Percentiles rank a stretch among this genome's conserved stretches.
Conservation (phyloP, 2,113 vertebrate species). For the Python bivittatus region DNA sequence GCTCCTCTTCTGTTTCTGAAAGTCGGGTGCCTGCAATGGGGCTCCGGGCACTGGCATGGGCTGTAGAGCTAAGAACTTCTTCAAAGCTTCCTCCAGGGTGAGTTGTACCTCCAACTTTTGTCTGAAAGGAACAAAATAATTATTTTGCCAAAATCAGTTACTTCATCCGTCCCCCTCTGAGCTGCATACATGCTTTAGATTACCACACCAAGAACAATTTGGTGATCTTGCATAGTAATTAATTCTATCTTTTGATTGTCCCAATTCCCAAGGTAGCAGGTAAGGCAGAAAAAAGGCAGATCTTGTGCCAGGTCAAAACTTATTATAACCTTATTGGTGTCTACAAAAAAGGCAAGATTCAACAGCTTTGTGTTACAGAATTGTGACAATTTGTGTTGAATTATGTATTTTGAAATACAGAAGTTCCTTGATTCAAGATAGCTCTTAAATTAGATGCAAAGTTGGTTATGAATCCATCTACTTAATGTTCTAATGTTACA, state of each 20-base stretch:
- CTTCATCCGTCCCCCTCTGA: not conserved
- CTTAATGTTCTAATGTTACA: not conserved
- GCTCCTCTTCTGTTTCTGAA: conserved; percentile 73
- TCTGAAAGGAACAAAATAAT: conserved; percentile 72
- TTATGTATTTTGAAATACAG: not conserved
- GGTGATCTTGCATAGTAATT: conserved; percentile 41
- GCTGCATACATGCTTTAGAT: conserved; percentile 32
- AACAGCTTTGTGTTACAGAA: not conserved
- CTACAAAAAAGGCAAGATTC: not conserved
- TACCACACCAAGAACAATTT: conserved; percentile 46
- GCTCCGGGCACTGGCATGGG: conserved; percentile 88
- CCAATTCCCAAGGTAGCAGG: conserved; percentile 8
- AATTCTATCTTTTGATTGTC: conserved; percentile 26
- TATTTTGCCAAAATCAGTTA: not conserved
- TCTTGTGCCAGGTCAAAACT: not conserved
- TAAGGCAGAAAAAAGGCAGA: not conserved
- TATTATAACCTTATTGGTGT: not conserved
- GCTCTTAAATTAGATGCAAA: not conserved
- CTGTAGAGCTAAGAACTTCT: conserved; percentile 93
- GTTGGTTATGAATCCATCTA: not conserved
- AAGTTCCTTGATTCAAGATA: not conserved
- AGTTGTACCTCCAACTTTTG: conserved; percentile 84
- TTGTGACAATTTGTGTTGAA: not conserved
- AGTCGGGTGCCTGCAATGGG: conserved; percentile 70
- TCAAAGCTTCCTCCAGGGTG: conserved; percentile 87